Evolutionary conservation across 2,888 invertebrate genomes (phyloP).

Genomic region (Phragmatobia fuliginosa): DNA sequence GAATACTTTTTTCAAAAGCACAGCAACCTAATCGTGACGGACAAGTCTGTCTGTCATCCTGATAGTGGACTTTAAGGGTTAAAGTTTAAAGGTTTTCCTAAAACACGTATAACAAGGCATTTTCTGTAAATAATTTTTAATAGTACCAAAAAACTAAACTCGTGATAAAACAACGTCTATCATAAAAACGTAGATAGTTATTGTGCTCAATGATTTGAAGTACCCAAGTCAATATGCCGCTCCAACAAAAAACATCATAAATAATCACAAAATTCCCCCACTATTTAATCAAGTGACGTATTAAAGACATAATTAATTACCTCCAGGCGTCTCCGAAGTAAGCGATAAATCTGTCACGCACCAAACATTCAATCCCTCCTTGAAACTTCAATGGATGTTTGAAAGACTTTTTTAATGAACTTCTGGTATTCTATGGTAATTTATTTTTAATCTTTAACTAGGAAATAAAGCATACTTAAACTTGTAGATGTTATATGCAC

Average conservation of each 20-base stretch:
- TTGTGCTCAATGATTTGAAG: not conserved
- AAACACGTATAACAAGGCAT: too few relatives aligned
- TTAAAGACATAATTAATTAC: constrained; percentile 46
- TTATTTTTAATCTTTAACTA: not conserved
- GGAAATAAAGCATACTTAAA: not conserved
- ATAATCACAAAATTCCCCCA: constrained; percentile 29
- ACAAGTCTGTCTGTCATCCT: too few relatives aligned
- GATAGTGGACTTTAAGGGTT: too few relatives aligned
- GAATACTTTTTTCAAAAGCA: too few relatives aligned
- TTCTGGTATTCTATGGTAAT: not conserved
- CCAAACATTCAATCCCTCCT: constrained; percentile 30
- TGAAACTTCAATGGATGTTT: constrained; percentile 11
- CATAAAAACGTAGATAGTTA: not conserved
- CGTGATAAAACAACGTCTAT: not conserved
- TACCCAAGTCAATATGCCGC: constrained; percentile 21
- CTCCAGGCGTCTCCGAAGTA: constrained; percentile 22
- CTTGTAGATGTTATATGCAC: not conserved
- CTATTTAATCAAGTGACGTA: constrained; percentile 45
- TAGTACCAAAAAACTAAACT: not conserved
- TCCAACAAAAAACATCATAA: constrained; percentile 28
- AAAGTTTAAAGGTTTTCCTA: too few relatives aligned
- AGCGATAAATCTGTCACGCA: constrained; percentile 51
- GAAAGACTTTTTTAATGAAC: constrained; percentile 5
- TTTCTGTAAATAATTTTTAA: not conserved
- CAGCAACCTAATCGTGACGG: too few relatives aligned